phyloP scores from a whole-genome alignment of 2,797 vertebrate genomes.

The Crax fasciolata region DNA sequence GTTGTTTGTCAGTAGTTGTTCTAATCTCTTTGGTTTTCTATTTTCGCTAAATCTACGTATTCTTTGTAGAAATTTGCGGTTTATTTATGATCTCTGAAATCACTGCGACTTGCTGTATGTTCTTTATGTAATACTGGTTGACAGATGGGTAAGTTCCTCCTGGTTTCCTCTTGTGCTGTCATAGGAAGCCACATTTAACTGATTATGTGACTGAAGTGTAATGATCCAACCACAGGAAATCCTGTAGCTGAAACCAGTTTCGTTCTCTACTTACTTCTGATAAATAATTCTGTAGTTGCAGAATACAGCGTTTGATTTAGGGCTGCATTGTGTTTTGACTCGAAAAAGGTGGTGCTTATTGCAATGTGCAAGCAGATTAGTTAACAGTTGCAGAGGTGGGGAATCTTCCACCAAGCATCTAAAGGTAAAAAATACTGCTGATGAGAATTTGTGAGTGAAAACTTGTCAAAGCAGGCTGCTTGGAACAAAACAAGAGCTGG shows the following conservation, averaged over 20 bases:
- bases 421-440: background rate
- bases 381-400: background rate
- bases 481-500: background rate
- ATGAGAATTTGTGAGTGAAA: background rate
- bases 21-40: background rate
- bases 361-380: accelerated
- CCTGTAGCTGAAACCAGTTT: constrained; percentile 79
- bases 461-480: accelerated
- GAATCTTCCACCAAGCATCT: background rate
- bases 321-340: accelerated
- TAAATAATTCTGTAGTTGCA: background rate
- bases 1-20: background rate
- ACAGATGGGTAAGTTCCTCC: constrained; percentile 59
- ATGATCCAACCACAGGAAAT: constrained; percentile 81
- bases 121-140: constrained; percentile 1
- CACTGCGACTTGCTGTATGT: background rate
- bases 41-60: background rate
- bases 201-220: constrained; percentile 65
- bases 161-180: constrained; percentile 65
- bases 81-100: constrained; percentile 16
- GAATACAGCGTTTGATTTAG: background rate
- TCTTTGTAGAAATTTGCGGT: background rate
- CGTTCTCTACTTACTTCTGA: constrained; percentile 2
- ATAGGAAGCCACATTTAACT: constrained; percentile 64
- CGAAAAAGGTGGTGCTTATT: background rate